Percentiles rank a stretch among this genome's conserved stretches.
phyloP scores from a whole-genome alignment of 2,888 invertebrate genomes.

The Leptothorax acervorum region DNA sequence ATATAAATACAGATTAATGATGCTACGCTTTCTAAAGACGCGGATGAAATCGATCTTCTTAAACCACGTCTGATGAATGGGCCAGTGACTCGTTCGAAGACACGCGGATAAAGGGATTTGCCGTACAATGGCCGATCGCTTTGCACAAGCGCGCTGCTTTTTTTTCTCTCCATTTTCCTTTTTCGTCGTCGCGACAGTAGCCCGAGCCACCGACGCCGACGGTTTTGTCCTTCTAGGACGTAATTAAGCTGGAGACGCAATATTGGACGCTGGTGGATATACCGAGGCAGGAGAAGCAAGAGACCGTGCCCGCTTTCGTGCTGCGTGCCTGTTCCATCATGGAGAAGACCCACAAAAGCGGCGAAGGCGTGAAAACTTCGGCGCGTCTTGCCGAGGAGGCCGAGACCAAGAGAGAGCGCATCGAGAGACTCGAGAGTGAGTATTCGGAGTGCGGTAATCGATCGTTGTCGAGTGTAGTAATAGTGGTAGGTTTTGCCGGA shows the following conservation, averaged over 20 bases:
- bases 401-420: conserved; percentile 93
- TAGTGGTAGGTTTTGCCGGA: conserved; percentile 4
- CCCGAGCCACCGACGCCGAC: conserved; percentile 18
- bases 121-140: conserved; percentile 14
- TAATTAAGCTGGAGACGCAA: conserved; percentile 95
- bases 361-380: conserved; percentile 95
- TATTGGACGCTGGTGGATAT: conserved; percentile 98
- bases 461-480: conserved; percentile 10
- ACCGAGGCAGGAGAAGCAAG: conserved; percentile 97
- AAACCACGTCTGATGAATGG: conserved; percentile 17
- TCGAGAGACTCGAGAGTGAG: conserved; percentile 94
- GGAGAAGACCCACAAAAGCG: conserved; percentile 96
- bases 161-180: neutral
- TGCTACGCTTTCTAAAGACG: neutral
- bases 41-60: neutral
- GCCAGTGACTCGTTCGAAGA: neutral
- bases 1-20: conserved; percentile 19
- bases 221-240: conserved; percentile 89
- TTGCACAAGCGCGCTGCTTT: conserved; percentile 14
- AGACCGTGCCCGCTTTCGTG: conserved; percentile 96
- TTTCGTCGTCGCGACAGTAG: conserved; percentile 7
- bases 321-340: conserved; percentile 95
- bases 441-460: conserved; percentile 48
- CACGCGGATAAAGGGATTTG: conserved; percentile 40
- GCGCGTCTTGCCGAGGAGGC: conserved; percentile 95